A percentile compares a stretch with the other conserved stretches of the same genome.
Conservation (phyloP, 1,140 invertebrate species). For the Zaprionus ghesquierei region DNA sequence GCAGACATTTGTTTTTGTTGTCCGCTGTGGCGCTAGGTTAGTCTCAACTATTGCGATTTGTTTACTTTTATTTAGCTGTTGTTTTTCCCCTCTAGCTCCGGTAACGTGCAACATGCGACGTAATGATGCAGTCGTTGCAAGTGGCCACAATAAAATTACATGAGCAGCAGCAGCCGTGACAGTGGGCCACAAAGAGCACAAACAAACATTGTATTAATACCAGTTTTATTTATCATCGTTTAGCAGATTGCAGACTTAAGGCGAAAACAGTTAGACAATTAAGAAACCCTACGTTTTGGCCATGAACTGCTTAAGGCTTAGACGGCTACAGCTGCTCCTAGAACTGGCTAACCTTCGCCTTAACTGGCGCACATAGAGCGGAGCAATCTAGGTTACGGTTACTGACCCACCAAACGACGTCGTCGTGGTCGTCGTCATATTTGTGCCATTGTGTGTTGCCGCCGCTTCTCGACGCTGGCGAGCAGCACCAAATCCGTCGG, state of each 20-base stretch:
- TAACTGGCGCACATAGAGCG: slow-evolving; percentile 27
- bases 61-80: background rate
- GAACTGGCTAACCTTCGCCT: slow-evolving; percentile 55
- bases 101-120: background rate
- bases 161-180: background rate
- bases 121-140: background rate
- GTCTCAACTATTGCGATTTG: background rate
- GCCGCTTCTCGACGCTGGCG: slow-evolving; percentile 1
- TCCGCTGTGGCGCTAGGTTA: background rate
- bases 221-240: background rate
- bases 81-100: background rate
- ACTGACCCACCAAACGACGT: slow-evolving; percentile 53
- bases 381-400: slow-evolving; percentile 59
- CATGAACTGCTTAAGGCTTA: slow-evolving; percentile 58
- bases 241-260: background rate
- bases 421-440: slow-evolving; percentile 16
- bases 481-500: slow-evolving; percentile 60
- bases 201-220: background rate
- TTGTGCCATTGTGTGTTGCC: slow-evolving; percentile 66
- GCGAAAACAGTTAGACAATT: slow-evolving; percentile 39
- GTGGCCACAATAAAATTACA: background rate
- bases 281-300: slow-evolving; percentile 30
- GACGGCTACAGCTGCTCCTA: background rate
- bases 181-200: background rate
- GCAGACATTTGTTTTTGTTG: background rate